Evolutionary conservation across 1,140 invertebrate species (phyloP).

Genomic region (Telenomus remus): DNA sequence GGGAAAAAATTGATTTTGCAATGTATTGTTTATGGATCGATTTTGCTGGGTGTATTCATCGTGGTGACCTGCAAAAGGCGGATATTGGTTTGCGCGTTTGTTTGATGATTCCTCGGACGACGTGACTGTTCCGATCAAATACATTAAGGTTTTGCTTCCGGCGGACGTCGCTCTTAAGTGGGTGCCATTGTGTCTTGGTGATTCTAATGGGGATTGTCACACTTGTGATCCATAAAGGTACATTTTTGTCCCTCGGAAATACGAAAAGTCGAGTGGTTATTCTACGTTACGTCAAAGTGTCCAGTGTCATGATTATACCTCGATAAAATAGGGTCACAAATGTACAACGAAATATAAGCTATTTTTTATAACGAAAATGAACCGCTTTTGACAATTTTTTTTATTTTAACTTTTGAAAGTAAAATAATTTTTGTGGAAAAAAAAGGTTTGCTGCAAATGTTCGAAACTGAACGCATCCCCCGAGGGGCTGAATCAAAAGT

Average conservation of each 20-base stretch:
- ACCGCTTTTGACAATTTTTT: no score
- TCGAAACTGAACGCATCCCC: no score
- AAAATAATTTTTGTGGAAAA: no score
- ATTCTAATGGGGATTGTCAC: constrained; percentile 60
- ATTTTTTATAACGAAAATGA: no score
- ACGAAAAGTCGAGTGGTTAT: constrained; percentile 62
- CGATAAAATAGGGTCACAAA: constrained; percentile 26
- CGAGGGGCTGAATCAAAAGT: no score
- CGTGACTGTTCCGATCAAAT: constrained; percentile 64
- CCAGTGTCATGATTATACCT: constrained; percentile 37
- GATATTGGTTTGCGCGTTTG: constrained; percentile 45
- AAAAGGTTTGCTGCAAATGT: no score
- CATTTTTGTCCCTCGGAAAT: constrained; percentile 59
- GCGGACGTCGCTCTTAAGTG: constrained; percentile 63
- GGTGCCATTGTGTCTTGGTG: constrained; percentile 60
- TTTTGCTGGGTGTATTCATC: no score
- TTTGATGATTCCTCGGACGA: constrained; percentile 44
- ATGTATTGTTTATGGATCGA: no score
- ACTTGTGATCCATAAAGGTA: constrained; percentile 41
- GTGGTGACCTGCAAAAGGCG: constrained; percentile 38
- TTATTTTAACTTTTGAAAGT: neutral
- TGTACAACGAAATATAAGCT: no score
- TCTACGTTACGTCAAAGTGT: constrained; percentile 44
- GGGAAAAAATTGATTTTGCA: no score
- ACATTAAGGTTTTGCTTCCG: constrained; percentile 68